Percentiles rank a stretch among this genome's conserved stretches.
Conservation (phyloP, 2,797 vertebrate species). For the Hippoglossus hippoglossus region DNA sequence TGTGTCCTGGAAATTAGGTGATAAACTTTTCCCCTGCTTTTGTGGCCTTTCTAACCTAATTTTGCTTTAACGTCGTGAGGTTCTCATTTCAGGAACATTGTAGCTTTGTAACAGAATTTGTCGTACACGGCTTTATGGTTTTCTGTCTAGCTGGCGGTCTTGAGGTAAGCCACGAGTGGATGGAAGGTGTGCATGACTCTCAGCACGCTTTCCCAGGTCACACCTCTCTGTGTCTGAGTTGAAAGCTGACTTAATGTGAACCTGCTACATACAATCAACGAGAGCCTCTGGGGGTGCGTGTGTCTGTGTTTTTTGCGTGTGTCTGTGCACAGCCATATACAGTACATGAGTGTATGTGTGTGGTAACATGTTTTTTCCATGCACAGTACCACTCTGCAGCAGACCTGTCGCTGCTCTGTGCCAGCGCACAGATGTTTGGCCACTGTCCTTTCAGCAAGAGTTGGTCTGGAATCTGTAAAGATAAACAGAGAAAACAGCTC, state of each 20-base stretch:
- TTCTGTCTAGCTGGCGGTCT: constrained; percentile 14
- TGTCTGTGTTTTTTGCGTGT: constrained; percentile 27
- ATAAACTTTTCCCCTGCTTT: constrained; percentile 65
- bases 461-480: constrained; percentile 82
- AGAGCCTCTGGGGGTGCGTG: constrained; percentile 2
- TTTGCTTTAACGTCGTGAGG: constrained; percentile 36
- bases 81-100: constrained; percentile 44
- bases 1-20: constrained; percentile 68
- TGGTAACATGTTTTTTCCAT: constrained; percentile 64
- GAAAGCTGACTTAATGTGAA: constrained; percentile 30
- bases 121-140: constrained; percentile 14
- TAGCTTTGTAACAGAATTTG: constrained; percentile 32
- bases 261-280: constrained; percentile 28
- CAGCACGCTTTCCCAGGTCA: constrained; percentile 11
- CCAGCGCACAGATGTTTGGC: constrained; percentile 85
- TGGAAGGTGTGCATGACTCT: constrained; percentile 18
- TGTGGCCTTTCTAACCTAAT: constrained; percentile 46
- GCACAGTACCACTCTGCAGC: constrained; percentile 78
- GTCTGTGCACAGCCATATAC: constrained; percentile 4
- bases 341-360: constrained; percentile 15
- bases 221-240: constrained; percentile 13
- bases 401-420: constrained; percentile 77
- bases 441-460: constrained; percentile 70
- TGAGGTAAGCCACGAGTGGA: constrained; percentile 14
- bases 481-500: constrained; percentile 80